Evolutionary conservation across 2,797 vertebrate species (phyloP), one percentile per base, ranked within the genome.

Genomic region (Cuculus canorus): DNA sequence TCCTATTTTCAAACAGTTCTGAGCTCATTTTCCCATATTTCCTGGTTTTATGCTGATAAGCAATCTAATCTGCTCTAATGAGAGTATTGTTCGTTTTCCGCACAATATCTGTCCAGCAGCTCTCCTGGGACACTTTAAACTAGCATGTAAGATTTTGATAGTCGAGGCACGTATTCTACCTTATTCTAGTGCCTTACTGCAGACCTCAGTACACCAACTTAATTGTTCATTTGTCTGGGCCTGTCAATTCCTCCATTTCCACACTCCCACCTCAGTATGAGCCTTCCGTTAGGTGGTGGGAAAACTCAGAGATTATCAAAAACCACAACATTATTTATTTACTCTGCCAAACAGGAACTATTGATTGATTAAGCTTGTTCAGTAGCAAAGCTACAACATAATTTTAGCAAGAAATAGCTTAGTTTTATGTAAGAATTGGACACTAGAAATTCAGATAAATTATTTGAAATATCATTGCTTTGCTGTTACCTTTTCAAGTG

Each of bases 201-300:
- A 91, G 83, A 89, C 78, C 68, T 90, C 75, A 54, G 41, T n/a
- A 80, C 61, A 82, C 88, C 81, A 85, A 33, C 71, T 93, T 89
- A 96, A 95, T 94, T 94, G 90, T 95, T 93, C 91, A 94, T 96
- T 95, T 94, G 47, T 90, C 92, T 90, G 78, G 43, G 54, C 64
- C 68, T 94, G 94, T 78, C 93, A 92, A 7, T 79, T 96, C 79
- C 30, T 85, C 37, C 30, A 24, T 91, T 93, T 95, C 72, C 56
- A 28, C 68, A 61, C 27, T 92, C 71, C 73, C 47, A 61, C 78
- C 78, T 85, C 0, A 0, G 77, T 59, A 52, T 43, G 47, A 89
- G 86, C 56, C 41, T 82, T 86, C 88, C 79, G 48, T 84, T 78
- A 90, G 56, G 56, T 30, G 65, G 68, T 59, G 60, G 69, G 76